Evolutionary conservation across 2,888 invertebrate genomes (phyloP).

Genomic region (Eupithecia vulgata): DNA sequence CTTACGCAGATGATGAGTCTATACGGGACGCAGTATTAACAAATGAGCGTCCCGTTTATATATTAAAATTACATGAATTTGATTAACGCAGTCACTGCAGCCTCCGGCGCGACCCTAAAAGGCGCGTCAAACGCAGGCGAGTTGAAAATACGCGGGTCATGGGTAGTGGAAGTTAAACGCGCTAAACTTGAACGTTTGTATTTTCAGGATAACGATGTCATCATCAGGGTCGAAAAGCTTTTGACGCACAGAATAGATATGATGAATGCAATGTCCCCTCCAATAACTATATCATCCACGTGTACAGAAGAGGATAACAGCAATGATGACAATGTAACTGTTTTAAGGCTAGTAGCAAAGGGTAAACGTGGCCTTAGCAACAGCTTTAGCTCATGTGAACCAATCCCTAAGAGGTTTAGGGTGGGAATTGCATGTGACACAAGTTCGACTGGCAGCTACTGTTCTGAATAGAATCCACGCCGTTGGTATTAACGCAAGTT

Average conservation of each 20-base stretch:
- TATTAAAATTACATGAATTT: neutral
- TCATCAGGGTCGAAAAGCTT: conserved; percentile 68
- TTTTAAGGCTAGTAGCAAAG: conserved; percentile 56
- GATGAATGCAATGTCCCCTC: conserved; percentile 53
- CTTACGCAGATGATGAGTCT: neutral
- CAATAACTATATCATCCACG: conserved; percentile 53
- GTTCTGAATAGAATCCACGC: conserved; percentile 49
- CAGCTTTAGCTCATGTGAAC: conserved; percentile 66
- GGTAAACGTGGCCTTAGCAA: conserved; percentile 67
- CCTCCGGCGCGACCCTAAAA: too few relatives aligned
- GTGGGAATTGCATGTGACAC: conserved; percentile 55
- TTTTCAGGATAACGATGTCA: conserved; percentile 67
- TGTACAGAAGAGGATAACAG: conserved; percentile 64
- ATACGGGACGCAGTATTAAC: neutral
- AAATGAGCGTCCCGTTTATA: neutral
- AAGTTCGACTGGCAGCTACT: conserved; percentile 64
- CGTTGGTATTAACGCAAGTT: neutral
- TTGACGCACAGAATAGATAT: conserved; percentile 55
- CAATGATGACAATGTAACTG: conserved; percentile 52
- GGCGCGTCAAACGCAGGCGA: neutral
- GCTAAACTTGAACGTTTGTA: neutral
- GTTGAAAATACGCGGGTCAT: neutral
- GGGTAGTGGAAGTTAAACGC: neutral
- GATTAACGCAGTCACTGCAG: neutral
- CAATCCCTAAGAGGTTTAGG: conserved; percentile 67